These are phyloP conservation scores for Drepana falcataria DNA, from an alignment of 2,888 invertebrate species.

Conservation along the genomic window DNA sequence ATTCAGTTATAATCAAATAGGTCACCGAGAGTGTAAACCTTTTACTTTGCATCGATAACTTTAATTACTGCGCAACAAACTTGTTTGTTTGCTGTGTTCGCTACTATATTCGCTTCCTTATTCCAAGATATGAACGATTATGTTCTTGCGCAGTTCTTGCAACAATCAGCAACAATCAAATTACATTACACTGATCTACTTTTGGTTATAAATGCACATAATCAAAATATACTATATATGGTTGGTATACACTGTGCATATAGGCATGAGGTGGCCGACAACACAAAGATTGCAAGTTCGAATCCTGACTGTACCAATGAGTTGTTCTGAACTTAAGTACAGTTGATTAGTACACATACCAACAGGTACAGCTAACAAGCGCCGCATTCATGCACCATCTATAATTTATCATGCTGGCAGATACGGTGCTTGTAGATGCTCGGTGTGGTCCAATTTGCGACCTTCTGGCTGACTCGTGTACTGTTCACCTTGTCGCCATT, in stretches of 20 bases:
- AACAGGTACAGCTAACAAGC: background rate
- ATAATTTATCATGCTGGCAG: slow-evolving; percentile 20
- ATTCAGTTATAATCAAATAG: slow-evolving; percentile 5
- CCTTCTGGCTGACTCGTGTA: slow-evolving; percentile 15
- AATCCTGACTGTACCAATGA: too few relatives aligned
- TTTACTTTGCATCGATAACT: slow-evolving; percentile 35
- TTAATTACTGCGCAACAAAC: slow-evolving; percentile 45
- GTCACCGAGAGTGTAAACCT: slow-evolving; percentile 19
- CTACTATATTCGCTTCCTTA: slow-evolving; percentile 17
- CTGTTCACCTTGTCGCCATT: background rate
- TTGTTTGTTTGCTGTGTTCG: slow-evolving; percentile 37
- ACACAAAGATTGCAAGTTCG: too few relatives aligned
- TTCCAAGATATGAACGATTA: background rate
- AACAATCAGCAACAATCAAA: slow-evolving; percentile 6
- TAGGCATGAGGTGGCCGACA: too few relatives aligned
- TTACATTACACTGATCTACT: slow-evolving; percentile 2
- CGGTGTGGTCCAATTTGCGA: slow-evolving; percentile 29
- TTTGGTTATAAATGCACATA: too few relatives aligned
- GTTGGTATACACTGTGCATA: too few relatives aligned
- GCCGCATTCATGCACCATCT: slow-evolving; percentile 13
- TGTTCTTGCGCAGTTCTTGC: background rate
- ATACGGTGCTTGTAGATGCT: slow-evolving; percentile 19
- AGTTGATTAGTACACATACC: too few relatives aligned
- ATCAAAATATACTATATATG: too few relatives aligned
- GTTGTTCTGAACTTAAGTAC: too few relatives aligned